These are phyloP conservation scores for Centropristis striata DNA, from an alignment of 2,113 vertebrate species.

Conservation along the genomic window DNA sequence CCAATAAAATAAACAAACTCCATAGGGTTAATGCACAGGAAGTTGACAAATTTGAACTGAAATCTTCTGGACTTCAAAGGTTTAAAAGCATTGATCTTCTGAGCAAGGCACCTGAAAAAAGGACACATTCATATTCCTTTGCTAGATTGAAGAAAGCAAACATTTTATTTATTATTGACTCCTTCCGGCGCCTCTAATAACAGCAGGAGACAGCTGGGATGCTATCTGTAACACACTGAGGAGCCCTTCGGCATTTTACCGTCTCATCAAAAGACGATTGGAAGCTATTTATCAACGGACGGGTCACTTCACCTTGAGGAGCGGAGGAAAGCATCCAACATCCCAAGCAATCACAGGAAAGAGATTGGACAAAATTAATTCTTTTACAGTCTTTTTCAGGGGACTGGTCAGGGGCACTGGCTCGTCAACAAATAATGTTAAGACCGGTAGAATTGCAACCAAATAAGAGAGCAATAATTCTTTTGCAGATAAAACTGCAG, in stretches of 20 bases:
- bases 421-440: slow-evolving; percentile 34
- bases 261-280: slow-evolving; percentile 50
- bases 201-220: slow-evolving; percentile 36
- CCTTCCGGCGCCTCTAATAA: slow-evolving; percentile 20
- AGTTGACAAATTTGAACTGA: too few species aligned
- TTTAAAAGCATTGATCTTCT: too few species aligned
- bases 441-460: too few species aligned
- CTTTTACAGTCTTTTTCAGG: slow-evolving; percentile 29
- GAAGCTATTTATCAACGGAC: slow-evolving; percentile 63
- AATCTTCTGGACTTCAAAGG: too few species aligned
- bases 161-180: slow-evolving; percentile 62
- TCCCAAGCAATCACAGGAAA: slow-evolving; percentile 28
- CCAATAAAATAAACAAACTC: too few species aligned
- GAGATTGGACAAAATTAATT: slow-evolving; percentile 25
- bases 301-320: slow-evolving; percentile 47
- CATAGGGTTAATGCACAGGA: too few species aligned
- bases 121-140: slow-evolving; percentile 48
- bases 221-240: slow-evolving; percentile 55
- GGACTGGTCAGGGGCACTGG: neutral
- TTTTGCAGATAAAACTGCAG: too few species aligned
- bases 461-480: too few species aligned
- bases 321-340: neutral
- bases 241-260: slow-evolving; percentile 54
- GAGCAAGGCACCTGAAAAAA: slow-evolving; percentile 35
- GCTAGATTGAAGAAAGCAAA: slow-evolving; percentile 22